phyloP scores from a whole-genome alignment of 2,888 invertebrate species.

The Drosophila quinaria region DNA sequence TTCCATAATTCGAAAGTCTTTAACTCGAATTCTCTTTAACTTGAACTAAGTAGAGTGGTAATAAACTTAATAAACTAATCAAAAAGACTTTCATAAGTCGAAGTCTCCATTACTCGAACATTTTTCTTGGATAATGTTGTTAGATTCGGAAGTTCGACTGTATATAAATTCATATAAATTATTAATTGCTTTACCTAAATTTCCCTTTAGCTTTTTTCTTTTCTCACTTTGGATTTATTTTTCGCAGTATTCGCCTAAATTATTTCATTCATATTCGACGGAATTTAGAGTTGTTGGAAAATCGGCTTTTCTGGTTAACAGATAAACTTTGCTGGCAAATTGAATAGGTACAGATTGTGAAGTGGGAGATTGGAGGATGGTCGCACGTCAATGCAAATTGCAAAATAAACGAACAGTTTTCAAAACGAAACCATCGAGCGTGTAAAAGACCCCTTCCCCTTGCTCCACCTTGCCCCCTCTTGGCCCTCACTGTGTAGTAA shows the following conservation, averaged over 20 bases:
- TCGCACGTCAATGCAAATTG: constrained; percentile 53
- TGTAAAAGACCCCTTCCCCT: constrained; percentile 47
- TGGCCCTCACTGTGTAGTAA: not conserved
- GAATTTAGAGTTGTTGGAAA: constrained; percentile 33
- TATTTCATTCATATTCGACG: not conserved
- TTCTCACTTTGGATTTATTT: not conserved
- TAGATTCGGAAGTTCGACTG: no score
- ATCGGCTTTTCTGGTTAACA: constrained; percentile 77
- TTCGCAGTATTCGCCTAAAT: not conserved
- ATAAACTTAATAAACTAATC: no score
- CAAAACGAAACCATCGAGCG: constrained; percentile 53
- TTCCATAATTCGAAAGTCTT: no score
- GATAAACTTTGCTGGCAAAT: constrained; percentile 72
- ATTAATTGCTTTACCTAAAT: not conserved
- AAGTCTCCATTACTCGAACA: no score
- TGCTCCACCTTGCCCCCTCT: not conserved
- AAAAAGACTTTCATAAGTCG: no score
- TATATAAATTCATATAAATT: no score
- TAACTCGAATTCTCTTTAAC: no score
- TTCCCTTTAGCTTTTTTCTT: not conserved
- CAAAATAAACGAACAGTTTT: constrained; percentile 59
- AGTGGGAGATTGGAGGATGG: constrained; percentile 22
- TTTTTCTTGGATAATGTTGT: no score
- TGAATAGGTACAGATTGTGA: constrained; percentile 49
- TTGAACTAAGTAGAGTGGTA: no score